Conservation (phyloP, 2,888 invertebrate species). For the Drosophila suboccidentalis region DNA sequence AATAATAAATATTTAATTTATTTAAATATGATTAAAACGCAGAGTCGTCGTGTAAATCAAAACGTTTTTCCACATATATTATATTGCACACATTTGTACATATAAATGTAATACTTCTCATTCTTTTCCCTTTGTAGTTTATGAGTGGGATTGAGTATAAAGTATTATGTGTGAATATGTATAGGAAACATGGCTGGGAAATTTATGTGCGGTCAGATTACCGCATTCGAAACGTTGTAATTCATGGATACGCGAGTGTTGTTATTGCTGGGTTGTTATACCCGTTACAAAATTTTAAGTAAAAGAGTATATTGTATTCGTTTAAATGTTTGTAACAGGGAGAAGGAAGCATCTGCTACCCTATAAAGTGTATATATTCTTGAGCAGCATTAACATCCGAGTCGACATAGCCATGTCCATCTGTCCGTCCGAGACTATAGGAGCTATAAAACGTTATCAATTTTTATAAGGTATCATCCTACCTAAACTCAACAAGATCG, state of each 20-base stretch:
- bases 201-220: conserved; percentile 83
- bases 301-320: too few species aligned
- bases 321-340: too few species aligned
- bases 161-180: conserved; percentile 58
- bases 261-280: too few species aligned
- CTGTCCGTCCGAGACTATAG: too few species aligned
- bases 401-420: too few species aligned
- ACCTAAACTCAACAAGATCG: too few species aligned
- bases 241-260: conserved; percentile 51
- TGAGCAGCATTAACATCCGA: too few species aligned
- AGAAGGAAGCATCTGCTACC: too few species aligned
- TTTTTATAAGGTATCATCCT: too few species aligned
- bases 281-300: too few species aligned
- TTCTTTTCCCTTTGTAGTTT: not conserved
- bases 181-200: conserved; percentile 55
- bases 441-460: too few species aligned
- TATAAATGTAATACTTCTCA: not conserved
- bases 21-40: conserved; percentile 78
- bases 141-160: conserved; percentile 19
- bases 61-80: conserved; percentile 76
- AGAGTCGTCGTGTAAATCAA: conserved; percentile 72
- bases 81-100: conserved; percentile 28
- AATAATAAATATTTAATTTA: conserved; percentile 79
- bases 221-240: conserved; percentile 69
- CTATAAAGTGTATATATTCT: too few species aligned